Evolutionary conservation across 2,797 vertebrate species (phyloP), one percentile per base, ranked within the genome.

Genomic region (Tarsius wallacei): DNA sequence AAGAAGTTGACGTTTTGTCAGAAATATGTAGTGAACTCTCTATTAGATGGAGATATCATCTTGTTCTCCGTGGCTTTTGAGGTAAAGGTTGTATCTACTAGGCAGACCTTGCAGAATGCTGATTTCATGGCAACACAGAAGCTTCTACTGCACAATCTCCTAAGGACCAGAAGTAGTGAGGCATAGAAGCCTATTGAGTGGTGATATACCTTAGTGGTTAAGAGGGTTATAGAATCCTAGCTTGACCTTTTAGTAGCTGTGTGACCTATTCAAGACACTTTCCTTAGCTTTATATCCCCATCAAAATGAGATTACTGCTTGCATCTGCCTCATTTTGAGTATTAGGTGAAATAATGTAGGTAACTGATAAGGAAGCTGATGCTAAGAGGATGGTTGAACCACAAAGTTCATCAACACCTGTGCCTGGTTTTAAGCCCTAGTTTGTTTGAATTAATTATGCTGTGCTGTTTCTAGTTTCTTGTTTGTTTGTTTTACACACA

Each of bases 121-220:
- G 61, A 89, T 90, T 89, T 96, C 51, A 81, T 86, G 76, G 91
- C 59, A 80, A 78, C 49, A 68, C 19, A 76, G 93, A 66, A 85
- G 55, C 24, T 76, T 93, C 15, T 3, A 8, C 28, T 91, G 17
- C 26, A 9, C 59, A 21, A 87, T 70, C n/a, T 81, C 36, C 47
- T 93, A 74, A 91, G 68, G 19, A 77, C 36, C 11, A 87, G 51
- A 91, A 93, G 21, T 68, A 88, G 53, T 19, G n/a, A 78, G 3
- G 5, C 81, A 3, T 36, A 66, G 26, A n/a, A 7, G 4, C 4
- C 84, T 36, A 26, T 4, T 77, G 47, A 59, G 7, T 61, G 2
- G 22, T 53, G 24, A 85, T 59, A 12, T 83, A 55, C 63, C 57
- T 93, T 87, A 92, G 55, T 66, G n/a, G 36, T 47, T 87, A 12